Percentiles rank a stretch among this genome's conserved stretches.
Evolutionary conservation across 2,888 invertebrate genomes (phyloP).

Genomic region (Hypomecis atomaria): DNA sequence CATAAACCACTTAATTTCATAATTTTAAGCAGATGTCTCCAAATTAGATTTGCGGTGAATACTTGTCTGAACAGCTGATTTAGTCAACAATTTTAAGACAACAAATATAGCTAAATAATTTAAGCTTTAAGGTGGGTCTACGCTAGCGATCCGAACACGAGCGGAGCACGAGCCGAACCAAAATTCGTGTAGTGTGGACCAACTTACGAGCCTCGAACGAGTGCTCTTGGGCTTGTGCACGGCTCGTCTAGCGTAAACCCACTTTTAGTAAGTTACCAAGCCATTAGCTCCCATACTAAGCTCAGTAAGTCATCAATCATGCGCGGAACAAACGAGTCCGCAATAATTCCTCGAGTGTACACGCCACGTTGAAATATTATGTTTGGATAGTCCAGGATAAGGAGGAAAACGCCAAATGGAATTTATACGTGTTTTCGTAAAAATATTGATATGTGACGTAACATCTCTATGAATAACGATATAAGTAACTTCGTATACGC

Average conservation of each 20-base stretch:
- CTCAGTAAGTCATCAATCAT: conserved; percentile 49
- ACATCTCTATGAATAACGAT: neutral
- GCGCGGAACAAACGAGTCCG: conserved; percentile 44
- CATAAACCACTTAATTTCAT: too few relatives aligned
- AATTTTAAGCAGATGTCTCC: too few relatives aligned
- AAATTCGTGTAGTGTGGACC: too few relatives aligned
- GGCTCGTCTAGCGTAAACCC: neutral
- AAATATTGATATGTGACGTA: conserved; percentile 30
- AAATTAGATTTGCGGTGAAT: too few relatives aligned
- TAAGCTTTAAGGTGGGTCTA: too few relatives aligned
- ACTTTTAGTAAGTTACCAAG: neutral
- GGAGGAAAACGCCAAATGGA: conserved; percentile 36
- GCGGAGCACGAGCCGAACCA: too few relatives aligned
- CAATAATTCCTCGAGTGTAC: conserved; percentile 49
- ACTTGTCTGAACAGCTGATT: too few relatives aligned
- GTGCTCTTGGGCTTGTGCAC: too few relatives aligned
- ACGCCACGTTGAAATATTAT: conserved; percentile 46
- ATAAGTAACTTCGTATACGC: neutral
- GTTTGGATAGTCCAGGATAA: conserved; percentile 40
- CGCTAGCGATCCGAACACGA: too few relatives aligned
- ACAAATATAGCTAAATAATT: too few relatives aligned
- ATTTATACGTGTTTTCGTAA: conserved; percentile 38
- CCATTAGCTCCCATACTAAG: conserved; percentile 20
- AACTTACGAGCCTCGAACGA: too few relatives aligned
- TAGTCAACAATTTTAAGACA: too few relatives aligned